phyloP scores from a whole-genome alignment of 2,888 invertebrate genomes.

The Erebia palarica region DNA sequence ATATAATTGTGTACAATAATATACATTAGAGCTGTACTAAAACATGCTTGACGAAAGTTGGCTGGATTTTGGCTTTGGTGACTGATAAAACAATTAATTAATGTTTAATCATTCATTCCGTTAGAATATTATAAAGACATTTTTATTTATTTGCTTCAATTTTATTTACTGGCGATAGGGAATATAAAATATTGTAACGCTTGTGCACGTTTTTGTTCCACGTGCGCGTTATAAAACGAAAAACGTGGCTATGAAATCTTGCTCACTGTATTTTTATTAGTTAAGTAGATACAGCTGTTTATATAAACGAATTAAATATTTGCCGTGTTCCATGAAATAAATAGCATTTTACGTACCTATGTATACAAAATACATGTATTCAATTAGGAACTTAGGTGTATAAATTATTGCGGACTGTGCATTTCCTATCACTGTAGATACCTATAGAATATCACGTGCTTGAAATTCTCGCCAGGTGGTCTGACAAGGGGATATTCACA shows the following conservation, averaged over 20 bases:
- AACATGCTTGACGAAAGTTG: not conserved
- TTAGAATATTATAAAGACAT: not conserved
- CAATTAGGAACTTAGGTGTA: not conserved
- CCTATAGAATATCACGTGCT: slow-evolving; percentile 23
- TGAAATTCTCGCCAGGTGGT: slow-evolving; percentile 28
- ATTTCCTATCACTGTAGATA: slow-evolving; percentile 17
- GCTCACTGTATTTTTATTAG: not conserved
- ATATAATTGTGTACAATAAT: not conserved
- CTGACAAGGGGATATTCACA: slow-evolving; percentile 22
- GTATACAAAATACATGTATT: not conserved
- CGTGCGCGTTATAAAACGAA: not conserved
- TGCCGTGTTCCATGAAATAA: not conserved
- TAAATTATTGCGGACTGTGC: not conserved
- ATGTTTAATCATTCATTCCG: not conserved
- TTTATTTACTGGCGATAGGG: not conserved
- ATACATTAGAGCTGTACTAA: not conserved
- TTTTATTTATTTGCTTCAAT: not conserved
- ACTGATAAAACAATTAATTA: not conserved
- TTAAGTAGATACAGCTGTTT: not conserved
- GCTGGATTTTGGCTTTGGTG: not conserved
- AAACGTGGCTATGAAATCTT: not conserved
- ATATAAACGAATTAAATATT: not conserved
- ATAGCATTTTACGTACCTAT: not conserved
- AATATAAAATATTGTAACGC: not conserved
- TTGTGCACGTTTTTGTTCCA: not conserved